A percentile compares a stretch with the other conserved stretches of the same genome.
phyloP scores from a whole-genome alignment of 2,113 vertebrate genomes.

The Fulica atra region DNA sequence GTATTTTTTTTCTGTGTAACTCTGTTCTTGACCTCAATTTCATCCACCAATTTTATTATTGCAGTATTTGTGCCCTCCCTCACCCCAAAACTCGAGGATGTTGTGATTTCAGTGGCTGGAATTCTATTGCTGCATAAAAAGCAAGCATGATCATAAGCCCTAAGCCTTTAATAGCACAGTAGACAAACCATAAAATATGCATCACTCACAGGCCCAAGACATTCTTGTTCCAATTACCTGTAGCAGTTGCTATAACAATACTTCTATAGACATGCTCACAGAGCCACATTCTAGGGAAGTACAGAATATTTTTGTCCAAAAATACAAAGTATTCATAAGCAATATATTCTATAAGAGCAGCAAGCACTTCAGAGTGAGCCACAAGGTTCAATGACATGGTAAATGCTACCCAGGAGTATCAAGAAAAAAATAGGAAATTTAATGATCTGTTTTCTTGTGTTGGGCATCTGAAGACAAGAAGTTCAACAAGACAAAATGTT shows the following conservation, averaged over 20 bases:
- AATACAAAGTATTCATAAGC: neutral
- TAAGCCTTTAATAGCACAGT: neutral
- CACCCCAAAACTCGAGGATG: neutral
- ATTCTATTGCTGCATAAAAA: neutral
- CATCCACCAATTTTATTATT: neutral
- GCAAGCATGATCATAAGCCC: neutral
- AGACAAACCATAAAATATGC: neutral
- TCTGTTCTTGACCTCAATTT: neutral
- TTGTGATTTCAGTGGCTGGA: neutral
- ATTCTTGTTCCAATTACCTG: constrained; percentile 1
- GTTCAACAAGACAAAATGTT: neutral
- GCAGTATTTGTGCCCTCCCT: neutral
- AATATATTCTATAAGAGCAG: neutral
- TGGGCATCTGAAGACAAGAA: neutral
- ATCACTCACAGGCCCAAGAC: neutral
- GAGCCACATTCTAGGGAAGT: neutral
- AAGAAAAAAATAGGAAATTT: neutral
- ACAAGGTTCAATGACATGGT: neutral
- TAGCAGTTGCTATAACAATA: neutral
- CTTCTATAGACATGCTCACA: neutral
- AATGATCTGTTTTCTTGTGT: neutral
- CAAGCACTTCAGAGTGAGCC: neutral
- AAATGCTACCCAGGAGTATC: neutral
- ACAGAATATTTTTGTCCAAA: neutral
- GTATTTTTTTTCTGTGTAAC: neutral